Conservation (phyloP, 2,888 invertebrate genomes). For the Theretra japonica region DNA sequence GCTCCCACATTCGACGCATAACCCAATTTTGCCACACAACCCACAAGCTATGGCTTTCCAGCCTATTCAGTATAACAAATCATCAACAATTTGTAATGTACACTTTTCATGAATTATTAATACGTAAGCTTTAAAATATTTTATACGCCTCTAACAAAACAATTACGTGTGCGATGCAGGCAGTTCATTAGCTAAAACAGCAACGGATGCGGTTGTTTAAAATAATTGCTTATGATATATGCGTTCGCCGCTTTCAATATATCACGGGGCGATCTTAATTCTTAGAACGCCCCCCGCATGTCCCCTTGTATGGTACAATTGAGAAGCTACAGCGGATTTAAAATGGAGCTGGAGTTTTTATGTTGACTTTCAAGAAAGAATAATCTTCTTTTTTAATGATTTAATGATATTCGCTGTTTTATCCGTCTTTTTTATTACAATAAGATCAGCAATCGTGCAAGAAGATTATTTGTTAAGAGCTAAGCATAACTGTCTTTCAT, state of each 20-base stretch:
- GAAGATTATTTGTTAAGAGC: too few species aligned
- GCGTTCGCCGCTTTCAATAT: slow-evolving; percentile 66
- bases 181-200: slow-evolving; percentile 53
- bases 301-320: slow-evolving; percentile 45
- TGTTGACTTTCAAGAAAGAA: too few species aligned
- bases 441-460: too few species aligned
- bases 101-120: slow-evolving; percentile 27
- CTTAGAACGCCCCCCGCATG: slow-evolving; percentile 54
- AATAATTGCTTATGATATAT: slow-evolving; percentile 74
- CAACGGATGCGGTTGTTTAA: slow-evolving; percentile 56
- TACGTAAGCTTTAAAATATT: slow-evolving; percentile 4
- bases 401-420: too few species aligned
- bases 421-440: too few species aligned
- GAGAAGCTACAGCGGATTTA: slow-evolving; percentile 36
- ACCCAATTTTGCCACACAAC: neutral
- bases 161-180: slow-evolving; percentile 33
- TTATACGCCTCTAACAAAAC: slow-evolving; percentile 31
- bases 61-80: neutral
- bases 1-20: too few species aligned
- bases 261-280: slow-evolving; percentile 71
- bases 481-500: too few species aligned
- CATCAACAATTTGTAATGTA: neutral
- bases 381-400: slow-evolving; percentile 13
- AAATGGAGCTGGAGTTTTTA: slow-evolving; percentile 39
- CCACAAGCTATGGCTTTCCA: neutral